These are phyloP conservation scores for Heliconius ismenius DNA, from an alignment of 2,888 invertebrate species.

Conservation along the genomic window DNA sequence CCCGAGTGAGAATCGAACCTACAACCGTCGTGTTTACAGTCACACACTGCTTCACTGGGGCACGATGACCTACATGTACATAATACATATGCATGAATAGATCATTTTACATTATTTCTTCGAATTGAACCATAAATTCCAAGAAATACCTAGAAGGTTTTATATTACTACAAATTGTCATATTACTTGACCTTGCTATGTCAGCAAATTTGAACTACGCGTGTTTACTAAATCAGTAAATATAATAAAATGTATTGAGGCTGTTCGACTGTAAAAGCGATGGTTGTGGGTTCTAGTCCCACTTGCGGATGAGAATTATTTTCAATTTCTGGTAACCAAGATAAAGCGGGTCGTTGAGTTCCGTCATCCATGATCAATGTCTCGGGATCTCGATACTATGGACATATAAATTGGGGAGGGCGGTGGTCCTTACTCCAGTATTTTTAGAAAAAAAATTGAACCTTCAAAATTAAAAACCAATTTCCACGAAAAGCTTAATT, in stretches of 20 bases:
- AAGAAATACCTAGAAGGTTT: constrained; percentile 6
- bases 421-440: neutral
- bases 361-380: neutral
- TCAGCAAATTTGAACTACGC: constrained; percentile 8
- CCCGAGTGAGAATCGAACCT: neutral
- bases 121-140: constrained; percentile 20
- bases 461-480: neutral
- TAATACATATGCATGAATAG: neutral
- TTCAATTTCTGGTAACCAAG: neutral
- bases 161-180: constrained; percentile 8
- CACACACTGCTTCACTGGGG: neutral
- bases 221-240: neutral
- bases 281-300: neutral
- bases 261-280: neutral
- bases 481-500: neutral
- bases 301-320: neutral
- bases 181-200: constrained; percentile 22
- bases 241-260: neutral
- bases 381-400: too few relatives aligned
- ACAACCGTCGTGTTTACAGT: neutral
- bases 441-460: too few relatives aligned
- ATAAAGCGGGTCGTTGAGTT: neutral
- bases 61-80: neutral
- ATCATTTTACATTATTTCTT: constrained; percentile 13
- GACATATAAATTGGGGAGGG: too few relatives aligned